Conservation (phyloP, 2,797 vertebrate species). For the Odontamblyopus lacepedii region DNA sequence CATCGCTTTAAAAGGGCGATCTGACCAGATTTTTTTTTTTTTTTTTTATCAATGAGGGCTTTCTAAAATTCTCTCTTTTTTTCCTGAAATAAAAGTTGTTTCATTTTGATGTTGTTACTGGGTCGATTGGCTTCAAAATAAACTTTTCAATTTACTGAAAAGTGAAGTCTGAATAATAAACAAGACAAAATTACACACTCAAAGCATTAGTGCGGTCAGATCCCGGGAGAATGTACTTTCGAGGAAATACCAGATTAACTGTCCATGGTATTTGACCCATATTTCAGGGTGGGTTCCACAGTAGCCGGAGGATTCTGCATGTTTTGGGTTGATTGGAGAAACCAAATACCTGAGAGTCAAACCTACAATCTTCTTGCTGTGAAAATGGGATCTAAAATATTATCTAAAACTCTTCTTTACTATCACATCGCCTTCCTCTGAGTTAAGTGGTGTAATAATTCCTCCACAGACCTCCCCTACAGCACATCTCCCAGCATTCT, state of each 20-base stretch:
- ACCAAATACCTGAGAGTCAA: too few relatives aligned
- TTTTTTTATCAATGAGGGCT: too few relatives aligned
- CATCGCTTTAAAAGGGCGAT: neutral
- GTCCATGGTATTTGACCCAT: neutral
- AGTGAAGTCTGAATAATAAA: too few relatives aligned
- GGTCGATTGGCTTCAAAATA: neutral
- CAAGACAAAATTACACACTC: too few relatives aligned
- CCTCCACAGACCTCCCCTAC: neutral
- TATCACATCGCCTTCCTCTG: too few relatives aligned
- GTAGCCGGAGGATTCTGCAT: too few relatives aligned
- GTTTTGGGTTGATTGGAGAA: too few relatives aligned
- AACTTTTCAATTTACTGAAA: too few relatives aligned
- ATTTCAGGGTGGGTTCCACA: neutral
- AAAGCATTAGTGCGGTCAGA: neutral
- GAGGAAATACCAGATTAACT: neutral
- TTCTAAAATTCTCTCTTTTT: neutral
- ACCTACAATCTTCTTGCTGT: too few relatives aligned
- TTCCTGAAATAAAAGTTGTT: neutral
- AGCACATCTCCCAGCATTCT: neutral
- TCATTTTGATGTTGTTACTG: neutral
- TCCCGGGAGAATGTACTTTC: neutral
- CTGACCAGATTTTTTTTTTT: neutral
- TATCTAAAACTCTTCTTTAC: too few relatives aligned
- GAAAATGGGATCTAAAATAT: too few relatives aligned
- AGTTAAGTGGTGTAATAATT: neutral